phyloP scores from a whole-genome alignment of 2,888 invertebrate genomes.

The Parasteatoda lunata region DNA sequence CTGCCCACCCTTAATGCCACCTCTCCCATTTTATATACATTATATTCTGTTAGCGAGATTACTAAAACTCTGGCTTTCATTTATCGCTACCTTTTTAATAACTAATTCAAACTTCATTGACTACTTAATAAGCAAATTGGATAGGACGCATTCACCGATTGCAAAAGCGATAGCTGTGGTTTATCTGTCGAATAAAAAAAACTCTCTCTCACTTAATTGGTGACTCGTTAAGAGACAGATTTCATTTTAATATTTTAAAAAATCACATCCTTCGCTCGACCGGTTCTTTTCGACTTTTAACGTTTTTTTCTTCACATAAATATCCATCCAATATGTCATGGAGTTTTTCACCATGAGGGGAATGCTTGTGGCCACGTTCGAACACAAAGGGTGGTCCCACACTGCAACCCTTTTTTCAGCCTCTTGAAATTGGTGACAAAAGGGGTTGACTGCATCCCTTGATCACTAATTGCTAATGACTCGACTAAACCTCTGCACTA shows the following conservation, averaged over 20 bases:
- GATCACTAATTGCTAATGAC: slow-evolving; percentile 66
- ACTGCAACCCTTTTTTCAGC: slow-evolving; percentile 30
- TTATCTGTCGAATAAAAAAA: slow-evolving; percentile 1
- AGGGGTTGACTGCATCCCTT: slow-evolving; percentile 43
- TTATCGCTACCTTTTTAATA: too few species aligned
- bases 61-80: too few species aligned
- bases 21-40: too few species aligned
- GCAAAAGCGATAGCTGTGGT: neutral
- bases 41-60: too few species aligned
- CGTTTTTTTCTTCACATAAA: slow-evolving; percentile 1
- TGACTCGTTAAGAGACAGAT: neutral
- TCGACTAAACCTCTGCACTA: slow-evolving; percentile 58
- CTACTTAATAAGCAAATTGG: too few species aligned
- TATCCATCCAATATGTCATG: neutral
- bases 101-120: too few species aligned
- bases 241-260: slow-evolving; percentile 43
- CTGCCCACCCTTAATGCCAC: too few species aligned
- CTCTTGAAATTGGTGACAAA: slow-evolving; percentile 28
- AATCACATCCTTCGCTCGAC: slow-evolving; percentile 8
- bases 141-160: too few species aligned
- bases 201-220: slow-evolving; percentile 11
- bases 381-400: slow-evolving; percentile 21
- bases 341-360: slow-evolving; percentile 4
- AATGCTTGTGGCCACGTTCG: slow-evolving; percentile 9
- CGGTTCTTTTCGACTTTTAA: neutral